Base-by-base conservation (phyloP, 2,797 vertebrate species). In the Platyrinchus mystaceus region DNA sequence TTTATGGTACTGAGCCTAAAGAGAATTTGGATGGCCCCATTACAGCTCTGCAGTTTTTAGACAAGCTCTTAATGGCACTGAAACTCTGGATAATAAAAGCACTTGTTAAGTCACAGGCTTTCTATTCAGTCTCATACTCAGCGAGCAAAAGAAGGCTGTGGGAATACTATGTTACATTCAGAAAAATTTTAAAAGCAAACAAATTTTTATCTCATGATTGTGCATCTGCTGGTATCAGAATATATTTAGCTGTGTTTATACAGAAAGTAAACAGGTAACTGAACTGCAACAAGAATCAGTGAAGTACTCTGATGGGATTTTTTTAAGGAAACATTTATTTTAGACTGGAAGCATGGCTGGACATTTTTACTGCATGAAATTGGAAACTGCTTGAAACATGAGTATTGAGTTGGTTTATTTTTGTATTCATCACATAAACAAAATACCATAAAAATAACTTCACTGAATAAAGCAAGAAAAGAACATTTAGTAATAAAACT, bases 151-250 rank as follows among this genome's bases (percentile, higher is more conserved):
- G 56, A 87, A 90, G 71, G 90, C 94, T 95, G 63, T 96, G 94
- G 93, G 94, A 95, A 89, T 96, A 95, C 84, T 85, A 12, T 84
- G 71, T 96, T 96, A 90, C 93, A 84, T 68, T 60, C 55, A 82
- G 79, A 79, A 94, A 64, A 71, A 44, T 37, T 60, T 78, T 78
- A 94, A 94, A 96, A 90, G 93, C 93, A 90, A 94, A 59, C 80
- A 95, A 94, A 90, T 83, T 93, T 95, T 94, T 90, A 64, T 91
- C 77, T 89, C 70, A 66, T 0, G 0, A 46, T 26, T 80, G 67
- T 87, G 19, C 30, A 11, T 93, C 71, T 87, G 37, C 46, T 90
- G 39, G 21, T 84, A 92, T 93, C 64, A 92, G 59, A 83, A 89
- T 75, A 47, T 93, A 94, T 76, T 95, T 94, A 93, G 84, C 77